Percentiles rank a stretch among this genome's conserved stretches.
phyloP scores from a whole-genome alignment of 2,888 invertebrate species.

The Argyra leucocephala region DNA sequence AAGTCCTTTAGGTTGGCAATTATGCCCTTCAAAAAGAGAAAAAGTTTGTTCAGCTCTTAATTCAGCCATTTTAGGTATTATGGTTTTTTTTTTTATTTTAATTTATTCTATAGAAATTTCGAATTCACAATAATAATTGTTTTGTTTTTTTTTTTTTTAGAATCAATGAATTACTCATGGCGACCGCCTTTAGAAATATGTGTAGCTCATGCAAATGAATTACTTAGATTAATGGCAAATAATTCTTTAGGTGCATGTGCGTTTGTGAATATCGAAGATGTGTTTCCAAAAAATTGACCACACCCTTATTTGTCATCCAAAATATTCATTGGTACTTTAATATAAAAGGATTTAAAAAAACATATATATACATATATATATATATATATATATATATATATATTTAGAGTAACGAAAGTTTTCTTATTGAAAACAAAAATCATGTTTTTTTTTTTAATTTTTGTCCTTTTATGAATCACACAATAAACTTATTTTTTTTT shows the following conservation, averaged over 20 bases:
- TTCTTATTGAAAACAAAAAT: neutral
- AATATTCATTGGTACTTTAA: neutral
- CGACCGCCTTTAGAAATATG: slow-evolving; percentile 88
- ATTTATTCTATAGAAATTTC: neutral
- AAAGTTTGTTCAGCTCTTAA: slow-evolving; percentile 91
- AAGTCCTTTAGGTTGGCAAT: slow-evolving; percentile 92
- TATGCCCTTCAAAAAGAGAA: slow-evolving; percentile 89
- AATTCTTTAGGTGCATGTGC: slow-evolving; percentile 87
- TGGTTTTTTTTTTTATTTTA: neutral
- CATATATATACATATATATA: too few species aligned
- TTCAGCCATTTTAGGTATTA: slow-evolving; percentile 88
- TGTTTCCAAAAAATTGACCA: slow-evolving; percentile 49
- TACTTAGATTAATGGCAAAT: slow-evolving; percentile 82
- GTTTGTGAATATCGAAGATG: slow-evolving; percentile 82
- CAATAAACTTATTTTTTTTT: neutral
- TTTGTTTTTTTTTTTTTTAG: slow-evolving; percentile 45
- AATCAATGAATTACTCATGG: slow-evolving; percentile 81
- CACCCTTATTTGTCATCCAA: slow-evolving; percentile 1
- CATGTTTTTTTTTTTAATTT: neutral
- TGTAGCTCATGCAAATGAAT: slow-evolving; percentile 78
- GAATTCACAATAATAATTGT: slow-evolving; percentile 8
- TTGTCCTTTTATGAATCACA: neutral
- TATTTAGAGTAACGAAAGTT: neutral
- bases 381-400: too few species aligned
- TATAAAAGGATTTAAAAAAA: neutral